Conservation (phyloP, 2,797 vertebrate genomes). For the Leptoclinus maculatus region DNA sequence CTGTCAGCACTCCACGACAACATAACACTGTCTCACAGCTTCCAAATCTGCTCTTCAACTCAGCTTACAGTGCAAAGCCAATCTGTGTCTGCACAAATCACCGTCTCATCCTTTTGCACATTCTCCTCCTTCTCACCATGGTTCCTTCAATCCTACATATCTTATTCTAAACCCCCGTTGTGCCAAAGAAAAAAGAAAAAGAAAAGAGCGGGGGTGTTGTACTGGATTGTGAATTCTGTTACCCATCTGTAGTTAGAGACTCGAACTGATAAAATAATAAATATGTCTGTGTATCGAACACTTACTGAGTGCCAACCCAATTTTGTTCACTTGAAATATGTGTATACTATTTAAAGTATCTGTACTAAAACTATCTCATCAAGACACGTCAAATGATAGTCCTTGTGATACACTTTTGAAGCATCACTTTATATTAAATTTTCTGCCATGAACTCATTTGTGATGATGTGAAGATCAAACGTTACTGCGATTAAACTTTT, state of each 20-base stretch:
- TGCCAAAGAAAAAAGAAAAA: background rate
- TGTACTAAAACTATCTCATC: background rate
- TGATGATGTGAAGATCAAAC: slow-evolving; percentile 1
- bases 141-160: slow-evolving; percentile 48
- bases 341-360: background rate
- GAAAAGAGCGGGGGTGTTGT: background rate
- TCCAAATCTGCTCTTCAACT: slow-evolving; percentile 73
- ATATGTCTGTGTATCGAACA: slow-evolving; percentile 15
- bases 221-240: slow-evolving; percentile 28
- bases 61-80: slow-evolving; percentile 71
- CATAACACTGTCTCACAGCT: slow-evolving; percentile 65
- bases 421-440: background rate
- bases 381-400: background rate
- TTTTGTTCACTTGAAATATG: background rate
- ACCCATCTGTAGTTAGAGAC: slow-evolving; percentile 15
- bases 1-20: slow-evolving; percentile 62
- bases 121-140: slow-evolving; percentile 57
- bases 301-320: slow-evolving; percentile 3
- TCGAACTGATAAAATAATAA: slow-evolving; percentile 11
- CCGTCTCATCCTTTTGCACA: slow-evolving; percentile 60
- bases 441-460: background rate
- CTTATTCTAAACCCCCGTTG: slow-evolving; percentile 31
- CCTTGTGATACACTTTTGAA: slow-evolving; percentile 14
- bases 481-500: background rate
- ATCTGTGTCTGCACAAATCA: slow-evolving; percentile 72